Percentiles rank a stretch among this genome's conserved stretches.
Conservation (phyloP, 2,888 invertebrate genomes). For the Hemithea aestivaria region DNA sequence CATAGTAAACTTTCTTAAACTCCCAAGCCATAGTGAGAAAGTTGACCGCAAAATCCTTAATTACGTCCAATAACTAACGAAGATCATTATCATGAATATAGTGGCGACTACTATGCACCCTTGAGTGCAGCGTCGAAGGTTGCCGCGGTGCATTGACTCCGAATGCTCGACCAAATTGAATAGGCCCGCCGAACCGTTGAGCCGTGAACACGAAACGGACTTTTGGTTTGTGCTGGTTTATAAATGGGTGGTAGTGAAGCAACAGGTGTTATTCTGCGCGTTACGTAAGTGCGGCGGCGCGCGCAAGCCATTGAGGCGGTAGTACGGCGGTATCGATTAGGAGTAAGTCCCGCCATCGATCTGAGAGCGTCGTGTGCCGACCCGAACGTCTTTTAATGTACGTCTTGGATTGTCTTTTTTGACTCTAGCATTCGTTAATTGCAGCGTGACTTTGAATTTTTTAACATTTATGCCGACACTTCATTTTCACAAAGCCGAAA, state of each 20-base stretch:
- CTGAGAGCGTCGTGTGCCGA: conserved; percentile 47
- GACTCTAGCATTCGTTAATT: conserved; percentile 31
- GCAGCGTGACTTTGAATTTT: too few species aligned
- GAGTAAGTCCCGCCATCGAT: conserved; percentile 64
- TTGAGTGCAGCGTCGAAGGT: conserved; percentile 76
- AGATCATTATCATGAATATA: conserved; percentile 68
- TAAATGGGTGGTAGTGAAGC: conserved; percentile 67
- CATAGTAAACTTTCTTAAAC: background rate
- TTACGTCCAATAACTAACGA: conserved; percentile 53
- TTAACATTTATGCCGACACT: too few species aligned
- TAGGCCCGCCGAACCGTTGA: conserved; percentile 22
- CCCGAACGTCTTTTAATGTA: conserved; percentile 54
- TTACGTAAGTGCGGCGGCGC: conserved; percentile 70
- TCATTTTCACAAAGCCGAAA: too few species aligned
- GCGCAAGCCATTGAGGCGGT: conserved; percentile 72
- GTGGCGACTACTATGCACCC: conserved; percentile 69
- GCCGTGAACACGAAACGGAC: conserved; percentile 32
- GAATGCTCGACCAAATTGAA: conserved; percentile 49
- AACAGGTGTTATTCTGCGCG: conserved; percentile 72
- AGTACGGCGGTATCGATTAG: conserved; percentile 70
- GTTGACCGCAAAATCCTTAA: conserved; percentile 30
- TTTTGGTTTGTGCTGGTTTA: conserved; percentile 49
- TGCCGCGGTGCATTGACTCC: conserved; percentile 72
- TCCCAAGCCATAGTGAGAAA: conserved; percentile 24
- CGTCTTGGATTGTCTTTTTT: conserved; percentile 49